Percentiles rank a stretch among this genome's conserved stretches.
Evolutionary conservation across 2,888 invertebrate species (phyloP).

Genomic region (Sphaerophoria rueppellii): DNA sequence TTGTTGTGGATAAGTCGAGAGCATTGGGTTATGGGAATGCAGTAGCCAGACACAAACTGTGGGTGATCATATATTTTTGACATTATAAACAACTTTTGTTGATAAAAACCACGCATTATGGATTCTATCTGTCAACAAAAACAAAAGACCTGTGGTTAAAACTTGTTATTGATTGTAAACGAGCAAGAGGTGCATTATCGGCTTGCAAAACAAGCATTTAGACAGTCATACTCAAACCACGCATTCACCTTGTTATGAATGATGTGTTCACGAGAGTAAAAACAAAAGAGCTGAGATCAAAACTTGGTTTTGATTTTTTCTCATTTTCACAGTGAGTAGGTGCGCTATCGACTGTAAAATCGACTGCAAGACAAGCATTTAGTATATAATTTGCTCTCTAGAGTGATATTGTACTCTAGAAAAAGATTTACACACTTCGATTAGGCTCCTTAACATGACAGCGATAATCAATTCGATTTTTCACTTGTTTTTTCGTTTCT

Average conservation of each 20-base stretch:
- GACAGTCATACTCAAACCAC: constrained; percentile 17
- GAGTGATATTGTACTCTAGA: constrained; percentile 56
- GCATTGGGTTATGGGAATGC: constrained; percentile 27
- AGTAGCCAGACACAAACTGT: constrained; percentile 40
- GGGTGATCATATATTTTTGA: constrained; percentile 39
- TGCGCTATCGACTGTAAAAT: constrained; percentile 64
- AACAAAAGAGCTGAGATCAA: constrained; percentile 39
- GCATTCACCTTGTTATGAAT: constrained; percentile 6
- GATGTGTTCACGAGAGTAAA: constrained; percentile 2
- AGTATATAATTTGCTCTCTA: constrained; percentile 67
- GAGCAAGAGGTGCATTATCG: background rate
- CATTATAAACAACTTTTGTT: constrained; percentile 12
- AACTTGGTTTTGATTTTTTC: constrained; percentile 31
- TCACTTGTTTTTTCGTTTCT: background rate
- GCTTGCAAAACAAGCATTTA: background rate
- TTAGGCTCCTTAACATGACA: constrained; percentile 68
- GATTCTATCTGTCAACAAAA: background rate
- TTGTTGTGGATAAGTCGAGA: constrained; percentile 25
- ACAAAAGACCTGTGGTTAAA: constrained; percentile 35
- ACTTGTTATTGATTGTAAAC: constrained; percentile 34
- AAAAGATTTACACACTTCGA: constrained; percentile 61
- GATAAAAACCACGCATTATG: constrained; percentile 26
- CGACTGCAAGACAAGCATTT: constrained; percentile 68
- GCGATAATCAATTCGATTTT: constrained; percentile 62
- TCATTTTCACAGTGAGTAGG: constrained; percentile 42